These are phyloP conservation scores for Dasypogon diadema DNA, from an alignment of 2,888 invertebrate species.

Conservation along the genomic window DNA sequence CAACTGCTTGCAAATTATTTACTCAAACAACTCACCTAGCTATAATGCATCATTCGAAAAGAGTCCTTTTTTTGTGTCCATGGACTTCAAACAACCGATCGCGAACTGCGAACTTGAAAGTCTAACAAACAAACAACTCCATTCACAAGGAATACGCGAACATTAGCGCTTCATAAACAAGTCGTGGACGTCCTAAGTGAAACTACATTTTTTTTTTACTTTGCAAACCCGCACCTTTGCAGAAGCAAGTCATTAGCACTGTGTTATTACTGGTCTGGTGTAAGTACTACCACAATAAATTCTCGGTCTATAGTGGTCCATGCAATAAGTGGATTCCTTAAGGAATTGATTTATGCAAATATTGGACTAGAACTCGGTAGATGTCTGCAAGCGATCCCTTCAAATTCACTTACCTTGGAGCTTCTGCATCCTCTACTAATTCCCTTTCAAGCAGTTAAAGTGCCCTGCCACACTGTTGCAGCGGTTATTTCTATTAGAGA, in stretches of 20 bases:
- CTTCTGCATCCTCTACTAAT: not conserved
- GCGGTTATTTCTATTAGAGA: not conserved
- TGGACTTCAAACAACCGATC: not conserved
- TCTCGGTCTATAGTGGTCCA: not conserved
- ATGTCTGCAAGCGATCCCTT: not conserved
- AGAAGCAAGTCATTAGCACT: not conserved
- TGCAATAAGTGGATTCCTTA: not conserved
- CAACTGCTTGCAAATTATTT: constrained; percentile 6
- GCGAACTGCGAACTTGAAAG: not conserved
- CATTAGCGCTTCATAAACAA: constrained; percentile 3
- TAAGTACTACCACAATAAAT: not conserved
- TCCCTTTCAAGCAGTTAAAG: not conserved
- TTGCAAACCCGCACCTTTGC: not conserved
- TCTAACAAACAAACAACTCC: not conserved
- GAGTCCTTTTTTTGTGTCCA: not conserved
- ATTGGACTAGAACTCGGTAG: not conserved
- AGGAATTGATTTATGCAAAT: constrained; percentile 3
- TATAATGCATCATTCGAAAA: not conserved
- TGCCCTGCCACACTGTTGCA: not conserved
- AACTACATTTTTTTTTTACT: too few relatives aligned
- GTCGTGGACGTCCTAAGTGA: not conserved
- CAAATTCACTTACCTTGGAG: not conserved
- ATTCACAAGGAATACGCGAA: constrained; percentile 12
- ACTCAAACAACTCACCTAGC: not conserved
- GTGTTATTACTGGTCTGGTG: not conserved